Evolutionary conservation across 2,113 vertebrate genomes (phyloP), one percentile per base, ranked within the genome.

Genomic region (Lates calcarifer): DNA sequence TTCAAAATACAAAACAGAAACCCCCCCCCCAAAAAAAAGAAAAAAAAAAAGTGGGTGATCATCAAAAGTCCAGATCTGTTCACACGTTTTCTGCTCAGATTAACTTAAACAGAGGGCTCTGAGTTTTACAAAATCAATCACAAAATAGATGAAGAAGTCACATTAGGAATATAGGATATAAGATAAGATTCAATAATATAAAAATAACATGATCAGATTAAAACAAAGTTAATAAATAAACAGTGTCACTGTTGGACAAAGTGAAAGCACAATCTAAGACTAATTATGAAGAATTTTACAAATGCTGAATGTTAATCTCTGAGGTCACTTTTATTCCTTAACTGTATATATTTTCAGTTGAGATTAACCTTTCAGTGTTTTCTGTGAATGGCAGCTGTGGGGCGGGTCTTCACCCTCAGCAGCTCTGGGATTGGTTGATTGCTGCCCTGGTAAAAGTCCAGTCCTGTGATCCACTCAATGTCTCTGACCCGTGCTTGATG

Each of bases 401-500:
- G 95, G 3, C 92, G 93, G 64, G 94, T 91, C 86, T 96, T 96
- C 33, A 95, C 2, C 7, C 65, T 92, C 33, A 96, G 92, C 57
- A 95, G 85, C 77, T 96, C 95, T 45, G 91, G 0, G 62, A 95
- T 29, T 76, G 94, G 91, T 43, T 77, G 90, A 13, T 1, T n/a
- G 77, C 94, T 95, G 26, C 74, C 90, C 51, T 93, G 92, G 35
- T 94, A 95, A 26, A 96, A 93, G 74, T 95, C 93, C 79, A 96
- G 33, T 22, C 95, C 95, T 0, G 95, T 91, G 71, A 95, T 87
- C 94, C 89, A 93, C 77, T 96, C 95, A 0, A 96, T 87, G 49
- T 96, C 95, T 76, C 88, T 78, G 70, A 96, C 94, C 0, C 94
- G 92, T 3, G 92, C 71, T 33, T 94, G 94, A 60, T 96, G 95